Conservation (phyloP, 2,888 invertebrate genomes). For the Drosophila macrospina region DNA sequence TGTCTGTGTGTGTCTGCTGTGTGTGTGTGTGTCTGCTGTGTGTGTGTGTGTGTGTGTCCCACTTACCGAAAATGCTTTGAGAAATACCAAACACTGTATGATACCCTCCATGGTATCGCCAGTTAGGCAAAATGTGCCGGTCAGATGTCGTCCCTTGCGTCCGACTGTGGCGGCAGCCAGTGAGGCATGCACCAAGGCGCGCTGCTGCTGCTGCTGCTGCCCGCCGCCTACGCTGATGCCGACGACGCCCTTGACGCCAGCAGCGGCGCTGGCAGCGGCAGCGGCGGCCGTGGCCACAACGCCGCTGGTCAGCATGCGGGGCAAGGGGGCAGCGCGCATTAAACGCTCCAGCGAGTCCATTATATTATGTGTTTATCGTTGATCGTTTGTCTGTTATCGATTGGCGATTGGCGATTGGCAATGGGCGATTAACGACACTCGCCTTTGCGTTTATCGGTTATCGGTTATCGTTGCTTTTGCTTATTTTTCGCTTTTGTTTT, state of each 20-base stretch:
- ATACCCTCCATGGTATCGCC: slow-evolving; percentile 97
- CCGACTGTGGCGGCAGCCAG: slow-evolving; percentile 90
- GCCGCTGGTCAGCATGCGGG: slow-evolving; percentile 88
- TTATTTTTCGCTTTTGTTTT: slow-evolving; percentile 19
- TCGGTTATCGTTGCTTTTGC: slow-evolving; percentile 20
- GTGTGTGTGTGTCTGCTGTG: not conserved
- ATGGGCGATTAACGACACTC: slow-evolving; percentile 14
- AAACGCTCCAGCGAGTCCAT: slow-evolving; percentile 94
- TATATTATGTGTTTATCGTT: slow-evolving; percentile 20
- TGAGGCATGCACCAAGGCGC: slow-evolving; percentile 92
- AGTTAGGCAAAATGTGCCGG: slow-evolving; percentile 94
- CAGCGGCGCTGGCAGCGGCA: slow-evolving; percentile 69
- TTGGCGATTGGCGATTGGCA: slow-evolving; percentile 27
- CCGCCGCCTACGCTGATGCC: slow-evolving; percentile 83
- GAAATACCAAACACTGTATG: slow-evolving; percentile 95
- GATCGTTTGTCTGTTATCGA: not conserved
- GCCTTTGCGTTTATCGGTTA: slow-evolving; percentile 30
- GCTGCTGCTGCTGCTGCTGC: slow-evolving; percentile 82
- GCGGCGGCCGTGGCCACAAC: slow-evolving; percentile 78
- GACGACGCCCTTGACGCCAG: slow-evolving; percentile 78
- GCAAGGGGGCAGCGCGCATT: slow-evolving; percentile 90
- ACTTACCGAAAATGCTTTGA: slow-evolving; percentile 97
- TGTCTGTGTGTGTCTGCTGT: not conserved
- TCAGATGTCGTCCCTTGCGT: slow-evolving; percentile 92
- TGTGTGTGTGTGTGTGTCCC: slow-evolving; percentile 24